A percentile compares a stretch with the other conserved stretches of the same genome.
These are phyloP conservation scores for Shinisaurus crocodilurus DNA, from an alignment of 2,113 vertebrate species.

Conservation along the genomic window DNA sequence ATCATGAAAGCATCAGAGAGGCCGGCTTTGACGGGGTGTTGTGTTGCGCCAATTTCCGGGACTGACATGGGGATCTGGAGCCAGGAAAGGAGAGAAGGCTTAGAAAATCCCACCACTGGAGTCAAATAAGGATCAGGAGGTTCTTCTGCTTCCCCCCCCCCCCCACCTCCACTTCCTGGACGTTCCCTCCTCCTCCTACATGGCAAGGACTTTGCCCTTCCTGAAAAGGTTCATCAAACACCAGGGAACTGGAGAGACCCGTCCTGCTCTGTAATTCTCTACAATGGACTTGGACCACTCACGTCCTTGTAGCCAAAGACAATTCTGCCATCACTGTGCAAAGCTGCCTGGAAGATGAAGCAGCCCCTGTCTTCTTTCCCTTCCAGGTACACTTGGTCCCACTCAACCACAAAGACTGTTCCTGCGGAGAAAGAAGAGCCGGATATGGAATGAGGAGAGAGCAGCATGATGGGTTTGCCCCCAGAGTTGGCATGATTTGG, in stretches of 20 bases:
- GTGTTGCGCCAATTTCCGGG: conserved; percentile 85
- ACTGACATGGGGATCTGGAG: conserved; percentile 88
- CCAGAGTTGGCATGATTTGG: too few species aligned
- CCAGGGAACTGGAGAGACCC: background rate
- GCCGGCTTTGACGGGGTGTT: conserved; percentile 94
- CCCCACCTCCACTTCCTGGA: background rate
- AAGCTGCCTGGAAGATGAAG: conserved; percentile 93
- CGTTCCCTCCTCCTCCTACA: background rate
- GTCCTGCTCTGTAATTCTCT: background rate
- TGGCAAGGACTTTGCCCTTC: background rate
- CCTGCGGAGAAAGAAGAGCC: conserved; percentile 71
- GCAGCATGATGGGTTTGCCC: accelerated
- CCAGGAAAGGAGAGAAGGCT: background rate
- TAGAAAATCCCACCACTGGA: background rate
- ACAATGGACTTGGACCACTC: conserved; percentile 41
- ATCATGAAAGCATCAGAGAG: conserved; percentile 96
- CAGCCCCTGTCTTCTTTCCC: conserved; percentile 85
- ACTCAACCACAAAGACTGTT: conserved; percentile 92
- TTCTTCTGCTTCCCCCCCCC: background rate
- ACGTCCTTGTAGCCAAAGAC: conserved; percentile 93
- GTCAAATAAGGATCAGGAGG: background rate
- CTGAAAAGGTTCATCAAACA: background rate
- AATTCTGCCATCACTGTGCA: conserved; percentile 86
- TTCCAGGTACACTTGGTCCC: conserved; percentile 89
- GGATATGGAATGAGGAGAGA: background rate